Base-by-base conservation (phyloP, 2,113 vertebrate species). In the Rhadina sibilatrix region DNA sequence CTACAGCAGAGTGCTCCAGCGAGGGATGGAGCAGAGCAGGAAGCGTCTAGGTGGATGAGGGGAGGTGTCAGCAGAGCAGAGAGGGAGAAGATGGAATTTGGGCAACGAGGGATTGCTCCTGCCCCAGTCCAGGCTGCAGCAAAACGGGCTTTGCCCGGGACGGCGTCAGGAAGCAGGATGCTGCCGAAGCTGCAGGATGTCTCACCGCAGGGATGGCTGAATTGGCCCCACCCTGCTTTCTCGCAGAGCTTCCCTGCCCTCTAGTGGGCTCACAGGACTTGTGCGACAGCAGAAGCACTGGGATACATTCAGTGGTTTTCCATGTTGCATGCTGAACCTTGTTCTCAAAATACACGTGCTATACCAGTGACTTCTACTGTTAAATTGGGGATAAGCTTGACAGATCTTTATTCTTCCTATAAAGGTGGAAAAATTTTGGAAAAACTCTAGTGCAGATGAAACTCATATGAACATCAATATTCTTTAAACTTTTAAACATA, bases 21-120 rank as follows among this genome's bases (percentile, higher is more conserved):
- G 16, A 30, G 37, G 17, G 12, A 27, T 2, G 2, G 35, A 56
- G 38, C 30, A 54, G 16, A 40, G 47, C 2, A 64, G 30, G 21
- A 76, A 33, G 22, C 5, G 6, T 47, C 42, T 7, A 4, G 5
- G 27, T 16, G 16, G 11, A 31, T 30, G 3, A 1, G 0, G 10
- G 12, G 27, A 33, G 6, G 30, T n/a, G 9, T 12, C 31, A 59
- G 30, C 2, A 3, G 19, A 59, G 13, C 22, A 47, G 27, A 59
- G 25, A 6, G 49, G 24, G 35, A 78, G 3, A 21, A 27, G 12
- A 44, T 12, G 22, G 35, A 8, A 25, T 59, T 3, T 17, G 12
- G 22, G 22, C 42, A 64, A 46, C 0, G 3, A 75, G 30, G 33
- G 8, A n/a, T 30, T 19, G 23, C 30, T 61, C 31, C 77, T 49